Evolutionary conservation across 1,140 invertebrate genomes (phyloP), one percentile per base, ranked within the genome.

Genomic region (Drosophila serrata): DNA sequence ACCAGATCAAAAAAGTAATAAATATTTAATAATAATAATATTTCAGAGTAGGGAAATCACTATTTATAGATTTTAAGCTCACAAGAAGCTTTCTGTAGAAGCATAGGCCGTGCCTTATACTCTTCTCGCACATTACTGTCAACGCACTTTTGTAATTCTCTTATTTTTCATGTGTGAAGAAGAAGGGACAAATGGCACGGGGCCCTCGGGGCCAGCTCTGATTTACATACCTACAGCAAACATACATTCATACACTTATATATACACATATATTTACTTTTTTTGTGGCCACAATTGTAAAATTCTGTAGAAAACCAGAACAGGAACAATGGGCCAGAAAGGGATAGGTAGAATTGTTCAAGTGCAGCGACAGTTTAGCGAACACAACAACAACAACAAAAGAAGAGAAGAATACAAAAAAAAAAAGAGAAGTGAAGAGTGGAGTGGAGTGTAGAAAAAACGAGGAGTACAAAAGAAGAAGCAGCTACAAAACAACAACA

Each of bases 401-500:
- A 42, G 49, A 59, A 67, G 27, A 70, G 33, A 55, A 55, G 19
- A 15, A 45, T 37, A 65, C 35, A 59, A 19, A 60, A 42, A 43
- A 13, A 3, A 24, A 24, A 24, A 24, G 24, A 24, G 24, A 24
- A 24, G 24, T 3, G 24, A 24, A 42, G 53, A 42, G 45, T 72
- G 57, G 35, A 58, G 48, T 35, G n/a, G n/a, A 27, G 58, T 39
- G 61, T 29, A 31, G 57, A 51, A 49, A 48, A 77, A 24, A 24
- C 53, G 53, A 45, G 56, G 40, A 51, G 49, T 27, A 49, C 24
- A 62, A 40, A 55, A 69, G 72, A 33, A 63, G 46, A 40, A 43
- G 49, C 53, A 59, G 48, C 60, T 39, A 72, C 61, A 74, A 61
- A 75, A 86, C 82, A 82, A 86, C 82, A 85, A 87, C 82, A 87